Conservation (phyloP, 2,113 vertebrate species). For the Nanger granti region DNA sequence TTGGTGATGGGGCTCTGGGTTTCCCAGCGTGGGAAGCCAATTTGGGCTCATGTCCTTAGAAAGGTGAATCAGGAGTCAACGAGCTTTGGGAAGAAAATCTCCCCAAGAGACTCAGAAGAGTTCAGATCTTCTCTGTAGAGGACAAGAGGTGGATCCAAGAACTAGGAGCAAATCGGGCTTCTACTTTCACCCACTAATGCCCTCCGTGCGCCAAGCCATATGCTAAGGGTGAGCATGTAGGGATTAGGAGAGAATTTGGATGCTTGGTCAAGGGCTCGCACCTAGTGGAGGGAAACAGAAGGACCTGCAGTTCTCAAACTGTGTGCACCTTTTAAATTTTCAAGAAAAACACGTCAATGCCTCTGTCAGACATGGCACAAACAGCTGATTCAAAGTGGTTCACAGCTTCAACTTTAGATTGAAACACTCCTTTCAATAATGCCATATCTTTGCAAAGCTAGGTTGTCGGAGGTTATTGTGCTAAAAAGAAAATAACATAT, state of each 20-base stretch:
- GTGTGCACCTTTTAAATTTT: background rate
- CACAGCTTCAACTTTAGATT: background rate
- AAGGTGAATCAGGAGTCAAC: background rate
- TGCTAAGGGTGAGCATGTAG: no score
- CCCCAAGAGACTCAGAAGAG: background rate
- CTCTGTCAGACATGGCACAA: background rate
- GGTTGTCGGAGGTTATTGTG: background rate
- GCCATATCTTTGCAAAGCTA: background rate
- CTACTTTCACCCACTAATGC: background rate
- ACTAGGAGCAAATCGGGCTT: background rate
- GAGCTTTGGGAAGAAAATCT: background rate
- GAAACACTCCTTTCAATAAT: background rate
- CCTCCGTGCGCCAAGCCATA: background rate
- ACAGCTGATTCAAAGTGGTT: background rate
- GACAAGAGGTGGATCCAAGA: background rate
- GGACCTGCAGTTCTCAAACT: background rate
- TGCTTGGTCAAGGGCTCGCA: background rate
- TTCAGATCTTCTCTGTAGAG: background rate
- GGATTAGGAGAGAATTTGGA: background rate
- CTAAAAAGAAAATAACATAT: background rate
- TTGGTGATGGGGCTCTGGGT: background rate
- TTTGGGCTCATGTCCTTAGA: background rate
- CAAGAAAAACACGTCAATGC: constrained; percentile 4
- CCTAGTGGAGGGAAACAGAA: background rate
- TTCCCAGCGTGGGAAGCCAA: background rate